These are phyloP conservation scores for Bedellia somnulentella DNA, from an alignment of 2,888 invertebrate genomes.

Conservation along the genomic window DNA sequence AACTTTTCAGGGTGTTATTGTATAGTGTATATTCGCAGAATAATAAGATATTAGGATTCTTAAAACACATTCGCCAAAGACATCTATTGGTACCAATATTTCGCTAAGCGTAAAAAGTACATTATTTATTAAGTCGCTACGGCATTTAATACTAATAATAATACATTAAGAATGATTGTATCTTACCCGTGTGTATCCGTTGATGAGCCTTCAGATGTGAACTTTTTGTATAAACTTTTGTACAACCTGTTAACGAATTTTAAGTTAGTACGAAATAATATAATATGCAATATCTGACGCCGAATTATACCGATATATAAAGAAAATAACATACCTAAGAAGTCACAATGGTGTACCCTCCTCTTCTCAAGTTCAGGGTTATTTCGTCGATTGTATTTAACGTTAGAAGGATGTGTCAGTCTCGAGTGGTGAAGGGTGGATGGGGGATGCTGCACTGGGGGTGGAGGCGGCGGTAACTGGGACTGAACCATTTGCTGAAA, in stretches of 20 bases:
- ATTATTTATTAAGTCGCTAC: no score
- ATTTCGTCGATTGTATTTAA: conserved; percentile 90
- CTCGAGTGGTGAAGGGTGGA: conserved; percentile 27
- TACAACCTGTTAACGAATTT: conserved; percentile 79
- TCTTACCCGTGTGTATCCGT: conserved; percentile 93
- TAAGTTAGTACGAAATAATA: no score
- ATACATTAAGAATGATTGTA: conserved; percentile 3
- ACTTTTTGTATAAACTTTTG: conserved; percentile 97
- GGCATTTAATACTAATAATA: no score
- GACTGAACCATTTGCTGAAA: conserved; percentile 24
- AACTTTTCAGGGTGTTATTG: no score
- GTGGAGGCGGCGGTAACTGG: conserved; percentile 16
- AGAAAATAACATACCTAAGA: conserved; percentile 78
- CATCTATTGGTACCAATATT: not conserved
- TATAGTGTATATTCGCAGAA: no score
- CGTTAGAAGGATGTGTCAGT: conserved; percentile 30
- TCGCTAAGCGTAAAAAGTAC: conserved; percentile 1
- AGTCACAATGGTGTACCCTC: conserved; percentile 95
- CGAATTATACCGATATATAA: no score
- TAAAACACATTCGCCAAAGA: no score
- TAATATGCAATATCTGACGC: no score
- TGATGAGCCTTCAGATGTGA: conserved; percentile 97
- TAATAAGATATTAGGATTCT: no score
- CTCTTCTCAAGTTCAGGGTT: conserved; percentile 96
- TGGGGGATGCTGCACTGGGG: conserved; percentile 14